A percentile compares a stretch with the other conserved stretches of the same genome.
Evolutionary conservation across 2,113 vertebrate species (phyloP).

Genomic region (Gorilla gorilla): DNA sequence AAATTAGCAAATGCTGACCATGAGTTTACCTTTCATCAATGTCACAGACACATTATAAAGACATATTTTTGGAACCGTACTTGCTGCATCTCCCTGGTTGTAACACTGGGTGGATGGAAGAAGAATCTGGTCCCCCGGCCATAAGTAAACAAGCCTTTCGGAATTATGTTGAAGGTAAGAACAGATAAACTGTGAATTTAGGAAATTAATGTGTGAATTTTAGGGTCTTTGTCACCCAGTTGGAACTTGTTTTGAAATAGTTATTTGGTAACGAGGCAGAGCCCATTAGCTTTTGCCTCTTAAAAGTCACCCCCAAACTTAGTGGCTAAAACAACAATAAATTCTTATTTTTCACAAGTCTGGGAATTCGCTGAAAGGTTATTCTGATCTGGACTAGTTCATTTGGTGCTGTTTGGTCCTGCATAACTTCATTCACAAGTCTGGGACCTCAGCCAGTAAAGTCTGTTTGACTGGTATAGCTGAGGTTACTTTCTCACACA

Average conservation of each 20-base stretch:
- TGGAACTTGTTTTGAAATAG: background rate
- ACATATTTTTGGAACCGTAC: background rate
- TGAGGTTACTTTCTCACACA: background rate
- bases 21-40: background rate
- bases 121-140: background rate
- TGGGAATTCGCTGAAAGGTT: background rate
- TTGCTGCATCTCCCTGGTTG: background rate
- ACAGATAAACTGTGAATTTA: background rate
- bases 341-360: background rate
- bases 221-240: background rate
- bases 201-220: background rate
- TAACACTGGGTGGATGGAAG: background rate
- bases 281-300: background rate
- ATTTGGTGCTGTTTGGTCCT: background rate
- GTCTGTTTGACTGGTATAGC: background rate
- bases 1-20: background rate
- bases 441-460: background rate
- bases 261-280: background rate
- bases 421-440: background rate
- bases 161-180: background rate
- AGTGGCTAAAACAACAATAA: background rate
- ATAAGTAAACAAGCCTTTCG: background rate
- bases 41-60: background rate
- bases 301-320: background rate
- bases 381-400: background rate